Conservation (phyloP, 2,888 invertebrate species). For the Sepiola atlantica region DNA sequence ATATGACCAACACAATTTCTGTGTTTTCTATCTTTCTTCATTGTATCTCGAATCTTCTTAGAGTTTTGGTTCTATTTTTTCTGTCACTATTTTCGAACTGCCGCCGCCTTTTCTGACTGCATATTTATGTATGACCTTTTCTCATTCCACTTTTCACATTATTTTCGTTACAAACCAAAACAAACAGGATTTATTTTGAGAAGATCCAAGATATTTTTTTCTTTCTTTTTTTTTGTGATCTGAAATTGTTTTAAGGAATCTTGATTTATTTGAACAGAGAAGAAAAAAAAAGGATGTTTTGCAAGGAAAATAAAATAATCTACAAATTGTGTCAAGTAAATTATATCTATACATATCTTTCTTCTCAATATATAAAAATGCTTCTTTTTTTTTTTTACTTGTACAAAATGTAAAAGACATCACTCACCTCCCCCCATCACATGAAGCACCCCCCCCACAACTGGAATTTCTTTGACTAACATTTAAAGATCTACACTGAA, state of each 20-base stretch:
- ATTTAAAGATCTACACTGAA: too few species aligned
- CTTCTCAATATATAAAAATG: background rate
- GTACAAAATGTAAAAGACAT: too few species aligned
- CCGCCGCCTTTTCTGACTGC: background rate
- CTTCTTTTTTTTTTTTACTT: background rate
- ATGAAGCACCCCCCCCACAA: too few species aligned
- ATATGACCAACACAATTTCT: background rate
- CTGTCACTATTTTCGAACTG: background rate
- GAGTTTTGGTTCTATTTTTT: background rate
- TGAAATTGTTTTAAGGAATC: background rate
- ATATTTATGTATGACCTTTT: background rate
- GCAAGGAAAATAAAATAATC: background rate
- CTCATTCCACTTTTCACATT: background rate
- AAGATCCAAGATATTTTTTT: background rate
- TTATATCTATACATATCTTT: background rate
- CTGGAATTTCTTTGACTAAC: too few species aligned
- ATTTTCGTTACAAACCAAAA: background rate
- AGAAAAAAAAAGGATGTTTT: background rate
- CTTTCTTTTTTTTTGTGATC: background rate
- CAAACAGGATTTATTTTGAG: background rate
- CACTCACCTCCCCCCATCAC: too few species aligned
- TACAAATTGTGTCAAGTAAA: background rate
- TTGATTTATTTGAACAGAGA: background rate
- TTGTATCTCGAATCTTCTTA: background rate
- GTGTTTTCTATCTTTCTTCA: too few species aligned